These are phyloP conservation scores for Labrus mixtus DNA, from an alignment of 2,113 vertebrate genomes.

Conservation along the genomic window DNA sequence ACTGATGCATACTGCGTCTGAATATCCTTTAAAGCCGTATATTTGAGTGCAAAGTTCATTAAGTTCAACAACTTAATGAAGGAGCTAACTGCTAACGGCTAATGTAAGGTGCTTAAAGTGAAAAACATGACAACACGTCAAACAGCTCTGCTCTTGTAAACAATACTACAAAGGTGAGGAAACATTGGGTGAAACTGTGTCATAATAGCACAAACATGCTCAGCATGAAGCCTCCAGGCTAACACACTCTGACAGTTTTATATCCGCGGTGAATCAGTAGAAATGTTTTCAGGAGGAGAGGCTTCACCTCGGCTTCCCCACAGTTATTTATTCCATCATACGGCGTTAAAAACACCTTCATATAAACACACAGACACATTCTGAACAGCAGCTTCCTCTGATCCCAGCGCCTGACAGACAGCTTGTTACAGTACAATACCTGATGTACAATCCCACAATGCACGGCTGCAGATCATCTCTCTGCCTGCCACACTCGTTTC, in stretches of 20 bases:
- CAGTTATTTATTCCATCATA: slow-evolving; percentile 44
- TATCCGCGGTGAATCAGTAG: slow-evolving; percentile 22
- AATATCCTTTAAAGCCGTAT: too few species aligned
- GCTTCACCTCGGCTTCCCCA: slow-evolving; percentile 38
- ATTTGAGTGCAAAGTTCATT: too few species aligned
- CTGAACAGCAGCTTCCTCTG: slow-evolving; percentile 62
- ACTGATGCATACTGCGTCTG: too few species aligned
- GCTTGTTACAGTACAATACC: slow-evolving; percentile 68
- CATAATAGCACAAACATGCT: neutral
- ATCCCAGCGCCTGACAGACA: slow-evolving; percentile 67
- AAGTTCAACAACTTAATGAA: too few species aligned
- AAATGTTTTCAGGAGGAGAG: slow-evolving; percentile 5
- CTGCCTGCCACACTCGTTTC: slow-evolving; percentile 55
- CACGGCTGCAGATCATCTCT: slow-evolving; percentile 67
- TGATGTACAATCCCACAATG: slow-evolving; percentile 60
- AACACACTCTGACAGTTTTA: slow-evolving; percentile 9
- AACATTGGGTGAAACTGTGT: neutral
- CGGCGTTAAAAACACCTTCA: slow-evolving; percentile 28
- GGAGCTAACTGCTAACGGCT: too few species aligned
- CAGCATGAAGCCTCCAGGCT: slow-evolving; percentile 1
- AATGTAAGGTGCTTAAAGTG: too few species aligned
- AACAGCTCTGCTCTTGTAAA: too few species aligned
- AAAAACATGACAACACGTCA: too few species aligned
- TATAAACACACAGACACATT: slow-evolving; percentile 45
- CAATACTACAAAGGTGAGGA: neutral